Evolutionary conservation across 2,888 invertebrate species (phyloP), one percentile per base, ranked within the genome.

Genomic region (Lydus trimaculatus): DNA sequence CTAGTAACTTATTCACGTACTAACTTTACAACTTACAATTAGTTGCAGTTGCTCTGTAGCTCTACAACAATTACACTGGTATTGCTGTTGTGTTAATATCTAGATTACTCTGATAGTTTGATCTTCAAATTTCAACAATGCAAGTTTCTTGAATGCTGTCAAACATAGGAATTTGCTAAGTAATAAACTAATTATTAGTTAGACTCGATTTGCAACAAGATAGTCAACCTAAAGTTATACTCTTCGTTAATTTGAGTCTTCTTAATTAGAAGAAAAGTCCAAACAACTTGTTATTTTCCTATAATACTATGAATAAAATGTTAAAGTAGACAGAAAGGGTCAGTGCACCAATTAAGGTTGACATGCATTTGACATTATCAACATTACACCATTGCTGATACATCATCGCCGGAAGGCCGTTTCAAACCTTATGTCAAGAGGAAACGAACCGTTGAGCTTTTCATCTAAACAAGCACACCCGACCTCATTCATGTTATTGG

Each of bases 391-490:
- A 15, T 36, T 36, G 39, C 20, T 48, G 20, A 20, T 48, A 48
- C 20, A 48, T 48, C 48, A 20, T 48, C 11, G 20, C 48, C 20
- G 48, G 20, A 48, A 20, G 48, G 20, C 8, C 9, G 11, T 20
- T 23, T 9, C 48, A 20, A 20, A 20, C 17, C 20, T 43, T 48
- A 20, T 48, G 48, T 48, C 20, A 48, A 20, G 7, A 48, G 20
- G 48, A 48, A 48, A 48, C 48, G 48, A 48, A 48, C 48, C 48
- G 48, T 48, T 48, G 48, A 48, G 48, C 48, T 20, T 48, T 48
- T 48, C 48, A 48, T 20, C 48, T 8, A 20, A 48, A 48, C 48
- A 48, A 48, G 8, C 20, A 48, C 20, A 43, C n/a, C 17, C 48
- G 20, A 20, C 9, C 9, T 2, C 48, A 43, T 43, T 48, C 48